Evolutionary conservation across 2,113 vertebrate genomes (phyloP), one percentile per base, ranked within the genome.

Genomic region (Asarcornis scutulata): DNA sequence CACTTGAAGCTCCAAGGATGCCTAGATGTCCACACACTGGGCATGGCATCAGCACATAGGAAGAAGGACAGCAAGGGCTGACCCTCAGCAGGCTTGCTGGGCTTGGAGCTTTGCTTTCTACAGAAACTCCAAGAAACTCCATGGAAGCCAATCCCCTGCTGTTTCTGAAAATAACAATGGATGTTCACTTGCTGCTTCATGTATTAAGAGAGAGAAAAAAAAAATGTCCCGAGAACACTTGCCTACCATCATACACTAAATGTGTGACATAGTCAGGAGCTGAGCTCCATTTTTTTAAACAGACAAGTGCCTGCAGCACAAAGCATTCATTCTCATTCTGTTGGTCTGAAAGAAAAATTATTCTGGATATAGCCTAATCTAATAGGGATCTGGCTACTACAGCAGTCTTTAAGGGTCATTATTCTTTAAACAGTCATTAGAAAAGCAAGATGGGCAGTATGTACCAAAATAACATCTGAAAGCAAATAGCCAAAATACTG

Each of bases 231-330:
- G 32, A 27, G n/a, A 66, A 74, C 11, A 31, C 6, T 42, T 1
- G 0, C 13, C 12, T 38, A 7, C 29, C 11, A 3, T 46, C 26
- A 60, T 1, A 32, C 2, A 7, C 22, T 31, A 40, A 36, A 29
- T 56, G 8, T 42, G 53, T 53, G 68, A 58, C n/a, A 25, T 7
- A 34, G 52, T 20, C 64, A 81, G 68, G 29, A 88, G 14, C 36
- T 2, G 36, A 83, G 16, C 20, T 86, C 27, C 11, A 15, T 9
- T 38, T 8, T 58, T 56, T 53, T 53, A 36, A 83, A 32, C 9
- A 90, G 44, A 18, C 31, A 59, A 66, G 12, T 26, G 36, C 42
- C 64, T 67, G n/a, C 29, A 81, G 52, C 13, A 58, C 17, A 32
- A 69, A 83, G 5, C 27, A 59, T 53, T 23, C 46, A 56, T 82